Conservation (phyloP, 2,888 invertebrate genomes). For the Caenorhabditis drosophilae region DNA sequence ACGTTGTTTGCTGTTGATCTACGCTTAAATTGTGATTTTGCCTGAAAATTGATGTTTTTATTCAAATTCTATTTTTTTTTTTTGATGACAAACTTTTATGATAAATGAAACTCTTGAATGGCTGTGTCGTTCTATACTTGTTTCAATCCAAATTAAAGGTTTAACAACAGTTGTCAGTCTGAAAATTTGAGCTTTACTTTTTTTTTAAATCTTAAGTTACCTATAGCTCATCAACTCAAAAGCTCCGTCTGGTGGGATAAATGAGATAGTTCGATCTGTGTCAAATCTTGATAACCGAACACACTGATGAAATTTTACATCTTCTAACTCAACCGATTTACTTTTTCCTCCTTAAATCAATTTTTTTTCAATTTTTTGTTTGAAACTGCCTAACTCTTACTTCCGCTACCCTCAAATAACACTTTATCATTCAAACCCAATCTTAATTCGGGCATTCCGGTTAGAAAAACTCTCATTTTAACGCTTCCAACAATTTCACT, state of each 20-base stretch:
- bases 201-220: conserved; percentile 3
- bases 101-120: conserved; percentile 97
- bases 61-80: too few species aligned
- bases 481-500: conserved; percentile 98
- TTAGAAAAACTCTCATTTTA: conserved; percentile 96
- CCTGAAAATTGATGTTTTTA: conserved; percentile 71
- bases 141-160: conserved; percentile 97
- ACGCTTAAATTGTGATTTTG: conserved; percentile 95
- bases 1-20: conserved; percentile 98
- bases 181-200: background rate
- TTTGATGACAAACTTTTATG: conserved; percentile 77
- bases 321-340: conserved; percentile 95
- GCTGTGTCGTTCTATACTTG: conserved; percentile 95
- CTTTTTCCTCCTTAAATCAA: conserved; percentile 72
- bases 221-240: conserved; percentile 83
- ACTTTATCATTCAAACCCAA: conserved; percentile 95
- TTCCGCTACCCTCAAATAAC: conserved; percentile 93
- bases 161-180: conserved; percentile 76
- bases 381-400: conserved; percentile 68
- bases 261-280: conserved; percentile 88
- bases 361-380: background rate
- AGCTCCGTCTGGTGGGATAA: conserved; percentile 98
- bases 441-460: conserved; percentile 96
- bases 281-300: conserved; percentile 94
- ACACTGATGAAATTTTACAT: conserved; percentile 98